Conservation (phyloP, 2,113 vertebrate genomes). For the Pampusana beccarii region DNA sequence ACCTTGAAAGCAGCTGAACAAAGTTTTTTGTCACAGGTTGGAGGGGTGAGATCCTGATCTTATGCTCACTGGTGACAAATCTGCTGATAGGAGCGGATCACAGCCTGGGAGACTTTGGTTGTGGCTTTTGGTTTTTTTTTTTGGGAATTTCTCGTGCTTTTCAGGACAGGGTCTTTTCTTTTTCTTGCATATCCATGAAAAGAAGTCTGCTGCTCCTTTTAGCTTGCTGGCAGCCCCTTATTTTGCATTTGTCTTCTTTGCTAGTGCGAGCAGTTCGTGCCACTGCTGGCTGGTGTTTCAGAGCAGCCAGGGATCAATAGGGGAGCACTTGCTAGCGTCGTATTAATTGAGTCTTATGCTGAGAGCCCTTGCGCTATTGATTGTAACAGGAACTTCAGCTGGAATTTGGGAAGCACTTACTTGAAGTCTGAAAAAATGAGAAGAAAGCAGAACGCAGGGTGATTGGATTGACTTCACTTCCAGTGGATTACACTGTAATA, state of each 20-base stretch:
- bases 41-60: background rate
- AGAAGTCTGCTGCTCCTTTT: background rate
- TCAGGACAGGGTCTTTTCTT: background rate
- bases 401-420: constrained; percentile 65
- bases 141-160: rapidly evolving
- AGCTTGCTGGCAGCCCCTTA: background rate
- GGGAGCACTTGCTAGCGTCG: constrained; percentile 7
- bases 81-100: background rate
- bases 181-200: background rate
- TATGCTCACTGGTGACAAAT: rapidly evolving
- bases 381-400: constrained; percentile 60
- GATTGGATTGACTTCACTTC: constrained; percentile 67
- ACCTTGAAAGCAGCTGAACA: background rate
- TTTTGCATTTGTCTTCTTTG: background rate
- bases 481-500: constrained; percentile 62
- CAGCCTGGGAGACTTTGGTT: background rate
- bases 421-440: constrained; percentile 63
- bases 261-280: background rate
- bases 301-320: constrained; percentile 48
- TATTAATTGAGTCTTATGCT: constrained; percentile 55
- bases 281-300: constrained; percentile 17
- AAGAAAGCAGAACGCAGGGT: constrained; percentile 44
- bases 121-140: background rate
- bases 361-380: constrained; percentile 52
- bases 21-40: rapidly evolving